Base-by-base conservation (phyloP, 92 coral and sea anemone species). In the Zoanthus sociatus region DNA sequence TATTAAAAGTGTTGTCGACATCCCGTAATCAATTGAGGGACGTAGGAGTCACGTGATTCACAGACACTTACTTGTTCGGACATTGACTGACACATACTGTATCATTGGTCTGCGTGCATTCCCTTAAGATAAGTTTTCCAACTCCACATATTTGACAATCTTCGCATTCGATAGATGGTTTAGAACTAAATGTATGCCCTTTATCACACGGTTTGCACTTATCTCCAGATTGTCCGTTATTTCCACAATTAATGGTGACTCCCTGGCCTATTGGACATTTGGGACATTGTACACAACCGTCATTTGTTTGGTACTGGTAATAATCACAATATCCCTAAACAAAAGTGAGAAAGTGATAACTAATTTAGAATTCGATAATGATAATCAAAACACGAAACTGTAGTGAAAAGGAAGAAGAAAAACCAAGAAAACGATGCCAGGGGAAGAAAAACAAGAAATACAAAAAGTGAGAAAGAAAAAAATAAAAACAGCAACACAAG, bases 91-190 rank as follows among this genome's bases (percentile, higher is more conserved):
- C 74, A 13, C 74, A 69, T 33, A 69, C 74, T 9, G 46, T 69
- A 31, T 69, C 74, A 30, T 46, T 69, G 74, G 45, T 69, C 74
- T 10, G 74, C 74, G 74, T 69, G 46, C 74, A 69, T 30, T 69
- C 46, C n/a, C 31, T 69, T 12, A 32, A 44, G 46, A 69, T 14
- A 0, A 9, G 6, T 69, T 69, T 30, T 12, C 46, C 46, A 3
- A 1, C 45, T 7, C 0, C 4, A 20, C 74, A 32, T 4, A 30
- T 5, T 13, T 14, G 42, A 69, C 74, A 69, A 12, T 30, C 42
- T 10, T 69, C 46, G 46, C 74, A 69, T 69, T 69, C 74, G 7
- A 69, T 11, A 30, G 74, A 69, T 31, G 42, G 45, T 30, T 33
- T 33, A 9, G 45, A 7, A 69, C 74, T 69, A 16, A 69, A 69